Evolutionary conservation across 2,113 vertebrate species (phyloP).

Genomic region (Crotalus viridis): DNA sequence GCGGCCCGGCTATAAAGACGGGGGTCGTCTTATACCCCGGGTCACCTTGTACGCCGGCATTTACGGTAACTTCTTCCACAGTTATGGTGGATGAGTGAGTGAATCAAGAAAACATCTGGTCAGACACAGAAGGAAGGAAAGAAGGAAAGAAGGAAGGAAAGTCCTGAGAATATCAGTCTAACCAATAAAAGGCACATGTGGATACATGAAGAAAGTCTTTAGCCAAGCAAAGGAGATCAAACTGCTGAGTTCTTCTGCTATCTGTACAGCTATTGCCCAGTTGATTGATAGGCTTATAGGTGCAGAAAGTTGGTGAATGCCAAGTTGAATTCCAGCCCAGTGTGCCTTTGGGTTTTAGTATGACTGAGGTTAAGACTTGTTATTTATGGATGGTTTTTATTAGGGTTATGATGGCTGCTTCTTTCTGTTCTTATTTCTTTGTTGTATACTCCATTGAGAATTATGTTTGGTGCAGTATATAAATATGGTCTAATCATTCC

Average conservation of each 20-base stretch:
- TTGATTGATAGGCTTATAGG: neutral
- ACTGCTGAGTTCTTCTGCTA: neutral
- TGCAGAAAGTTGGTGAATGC: neutral
- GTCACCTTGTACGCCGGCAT: too few relatives aligned
- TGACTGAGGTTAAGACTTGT: neutral
- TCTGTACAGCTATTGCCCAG: neutral
- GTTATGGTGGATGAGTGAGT: neutral
- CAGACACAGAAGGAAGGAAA: neutral
- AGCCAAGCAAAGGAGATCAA: neutral
- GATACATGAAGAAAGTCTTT: neutral
- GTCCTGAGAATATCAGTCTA: neutral
- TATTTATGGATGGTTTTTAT: neutral
- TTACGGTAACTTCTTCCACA: too few relatives aligned
- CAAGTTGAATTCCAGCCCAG: neutral
- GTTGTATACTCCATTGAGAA: neutral
- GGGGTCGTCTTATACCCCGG: too few relatives aligned
- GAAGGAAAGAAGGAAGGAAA: neutral
- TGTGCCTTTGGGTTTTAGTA: neutral
- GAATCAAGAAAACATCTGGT: neutral
- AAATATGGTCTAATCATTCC: neutral
- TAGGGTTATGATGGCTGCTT: neutral
- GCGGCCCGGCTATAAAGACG: too few relatives aligned
- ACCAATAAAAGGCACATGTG: neutral
- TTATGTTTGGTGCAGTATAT: neutral
- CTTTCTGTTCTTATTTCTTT: neutral